phyloP scores from a whole-genome alignment of 2,113 vertebrate genomes.

The Callorhinus ursinus region DNA sequence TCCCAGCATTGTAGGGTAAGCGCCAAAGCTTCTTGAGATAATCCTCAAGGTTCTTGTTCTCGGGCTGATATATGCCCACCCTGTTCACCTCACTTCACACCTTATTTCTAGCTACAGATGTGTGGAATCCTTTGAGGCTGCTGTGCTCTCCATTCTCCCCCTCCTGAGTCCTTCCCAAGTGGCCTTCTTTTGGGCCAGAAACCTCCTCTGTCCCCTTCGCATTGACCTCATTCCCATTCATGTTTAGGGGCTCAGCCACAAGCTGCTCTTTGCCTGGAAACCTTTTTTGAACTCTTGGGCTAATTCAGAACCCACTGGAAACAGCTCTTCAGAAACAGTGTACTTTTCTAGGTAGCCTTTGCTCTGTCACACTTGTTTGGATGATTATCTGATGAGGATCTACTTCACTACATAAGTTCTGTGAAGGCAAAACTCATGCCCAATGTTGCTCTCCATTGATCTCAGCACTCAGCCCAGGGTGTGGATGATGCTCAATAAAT shows the following conservation, averaged over 20 bases:
- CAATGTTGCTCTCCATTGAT: not conserved
- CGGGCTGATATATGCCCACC: too few species aligned
- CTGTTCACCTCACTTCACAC: not conserved
- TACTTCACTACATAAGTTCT: not conserved
- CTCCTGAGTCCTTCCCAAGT: not conserved
- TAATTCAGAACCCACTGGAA: not conserved
- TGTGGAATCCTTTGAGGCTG: not conserved
- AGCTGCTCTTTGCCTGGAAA: not conserved
- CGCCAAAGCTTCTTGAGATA: not conserved
- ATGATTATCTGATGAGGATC: too few species aligned
- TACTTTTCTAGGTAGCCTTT: accelerated
- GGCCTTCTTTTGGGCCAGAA: not conserved
- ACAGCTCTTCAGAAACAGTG: not conserved
- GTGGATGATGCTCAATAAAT: accelerated
- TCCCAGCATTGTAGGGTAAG: not conserved
- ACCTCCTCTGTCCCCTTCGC: not conserved
- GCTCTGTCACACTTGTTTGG: not conserved
- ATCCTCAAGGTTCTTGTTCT: not conserved
- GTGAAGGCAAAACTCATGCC: not conserved
- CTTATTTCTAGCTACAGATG: not conserved
- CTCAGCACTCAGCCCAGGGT: too few species aligned
- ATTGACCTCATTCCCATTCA: not conserved
- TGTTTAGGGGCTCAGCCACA: accelerated
- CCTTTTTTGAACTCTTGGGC: not conserved
- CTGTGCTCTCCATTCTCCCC: accelerated